Evolutionary conservation across 2,888 invertebrate species (phyloP).

Genomic region (Eilema caniola): DNA sequence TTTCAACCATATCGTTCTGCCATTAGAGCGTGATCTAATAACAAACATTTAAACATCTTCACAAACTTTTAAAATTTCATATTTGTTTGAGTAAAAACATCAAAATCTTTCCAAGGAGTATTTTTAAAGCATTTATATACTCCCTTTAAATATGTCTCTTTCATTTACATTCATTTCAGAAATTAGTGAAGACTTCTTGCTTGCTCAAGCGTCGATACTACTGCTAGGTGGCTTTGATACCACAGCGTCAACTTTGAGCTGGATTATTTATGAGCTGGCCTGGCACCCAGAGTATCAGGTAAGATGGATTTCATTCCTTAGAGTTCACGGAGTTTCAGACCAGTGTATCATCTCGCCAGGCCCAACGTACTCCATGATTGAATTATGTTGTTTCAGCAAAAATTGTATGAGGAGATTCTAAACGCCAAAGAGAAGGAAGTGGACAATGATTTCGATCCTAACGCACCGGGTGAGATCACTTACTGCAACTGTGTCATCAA

Average conservation of each 20-base stretch:
- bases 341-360: no score
- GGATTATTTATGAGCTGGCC: slow-evolving; percentile 59
- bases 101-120: no score
- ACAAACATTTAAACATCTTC: no score
- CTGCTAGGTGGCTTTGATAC: slow-evolving; percentile 68
- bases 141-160: background rate
- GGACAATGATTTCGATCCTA: slow-evolving; percentile 45
- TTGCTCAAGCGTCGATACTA: slow-evolving; percentile 65
- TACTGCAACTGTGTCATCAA: slow-evolving; percentile 64
- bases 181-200: slow-evolving; percentile 58
- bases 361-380: no score
- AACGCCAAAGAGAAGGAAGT: slow-evolving; percentile 51
- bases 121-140: no score
- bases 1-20: no score
- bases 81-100: no score
- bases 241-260: slow-evolving; percentile 49
- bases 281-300: slow-evolving; percentile 12
- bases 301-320: no score
- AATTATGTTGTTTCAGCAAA: slow-evolving; percentile 52
- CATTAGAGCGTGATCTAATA: no score
- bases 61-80: no score
- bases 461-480: slow-evolving; percentile 43
- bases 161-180: slow-evolving; percentile 41
- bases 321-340: no score
- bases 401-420: slow-evolving; percentile 58